Conservation (phyloP, 2,113 vertebrate species). For the Leptobrachium ailaonicum region DNA sequence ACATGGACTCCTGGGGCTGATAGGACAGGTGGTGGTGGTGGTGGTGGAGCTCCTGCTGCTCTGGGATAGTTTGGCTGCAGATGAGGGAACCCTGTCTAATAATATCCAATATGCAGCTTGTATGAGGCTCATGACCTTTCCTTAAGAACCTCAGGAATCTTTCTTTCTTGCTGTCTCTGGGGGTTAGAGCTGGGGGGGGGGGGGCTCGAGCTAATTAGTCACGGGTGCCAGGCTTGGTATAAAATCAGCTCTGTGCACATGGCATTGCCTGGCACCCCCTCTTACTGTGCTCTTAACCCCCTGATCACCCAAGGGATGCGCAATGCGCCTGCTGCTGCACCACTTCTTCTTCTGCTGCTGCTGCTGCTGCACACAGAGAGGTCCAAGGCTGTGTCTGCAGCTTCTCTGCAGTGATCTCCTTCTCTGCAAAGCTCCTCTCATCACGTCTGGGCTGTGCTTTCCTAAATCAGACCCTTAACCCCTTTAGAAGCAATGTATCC, state of each 20-base stretch:
- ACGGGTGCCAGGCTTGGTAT: neutral
- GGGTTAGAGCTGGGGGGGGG: constrained; percentile 11
- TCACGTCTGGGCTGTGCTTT: constrained; percentile 18
- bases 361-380: neutral
- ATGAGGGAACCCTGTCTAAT: constrained; percentile 49
- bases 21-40: constrained; percentile 5
- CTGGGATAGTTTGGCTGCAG: constrained; percentile 41
- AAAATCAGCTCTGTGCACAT: neutral
- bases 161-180: constrained; percentile 23
- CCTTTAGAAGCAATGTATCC: neutral
- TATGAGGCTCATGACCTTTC: constrained; percentile 42
- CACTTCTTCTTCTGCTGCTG: neutral
- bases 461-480: constrained; percentile 25
- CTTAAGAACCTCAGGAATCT: constrained; percentile 33
- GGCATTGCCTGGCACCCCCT: neutral
- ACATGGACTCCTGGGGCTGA: neutral
- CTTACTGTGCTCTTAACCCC: neutral
- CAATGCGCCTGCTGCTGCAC: neutral
- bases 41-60: constrained; percentile 35
- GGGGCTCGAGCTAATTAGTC: constrained; percentile 16
- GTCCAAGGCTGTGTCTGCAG: constrained; percentile 17
- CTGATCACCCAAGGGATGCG: neutral
- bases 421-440: constrained; percentile 18
- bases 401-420: constrained; percentile 28
- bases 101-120: constrained; percentile 44